Conservation (phyloP, 2,888 invertebrate species). For the Charanyca ferruginea region DNA sequence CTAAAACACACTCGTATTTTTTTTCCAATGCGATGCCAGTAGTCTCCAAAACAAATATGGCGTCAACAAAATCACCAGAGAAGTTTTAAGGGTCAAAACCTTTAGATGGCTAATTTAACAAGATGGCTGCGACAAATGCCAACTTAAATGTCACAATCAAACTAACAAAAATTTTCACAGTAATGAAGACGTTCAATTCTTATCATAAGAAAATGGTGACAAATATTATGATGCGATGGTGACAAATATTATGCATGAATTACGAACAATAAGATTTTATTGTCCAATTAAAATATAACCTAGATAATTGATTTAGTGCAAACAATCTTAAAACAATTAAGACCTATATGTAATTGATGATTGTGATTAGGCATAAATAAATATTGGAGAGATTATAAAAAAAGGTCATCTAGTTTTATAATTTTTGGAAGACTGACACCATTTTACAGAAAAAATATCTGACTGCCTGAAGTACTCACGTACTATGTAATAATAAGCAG, state of each 20-base stretch:
- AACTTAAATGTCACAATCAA: too few species aligned
- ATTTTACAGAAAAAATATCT: neutral
- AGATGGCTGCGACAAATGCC: too few species aligned
- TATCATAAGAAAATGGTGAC: constrained; percentile 32
- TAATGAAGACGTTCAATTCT: constrained; percentile 4
- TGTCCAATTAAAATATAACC: constrained; percentile 19
- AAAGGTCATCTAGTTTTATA: neutral
- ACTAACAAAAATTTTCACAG: too few species aligned
- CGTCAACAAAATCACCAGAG: too few species aligned
- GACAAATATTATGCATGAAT: constrained; percentile 15
- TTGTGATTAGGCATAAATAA: too few species aligned
- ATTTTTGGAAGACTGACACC: neutral
- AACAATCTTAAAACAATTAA: constrained; percentile 5
- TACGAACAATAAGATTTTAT: constrained; percentile 31
- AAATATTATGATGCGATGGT: too few species aligned
- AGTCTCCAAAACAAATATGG: too few species aligned
- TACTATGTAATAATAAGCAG: neutral
- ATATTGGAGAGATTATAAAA: neutral
- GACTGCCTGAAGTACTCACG: too few species aligned
- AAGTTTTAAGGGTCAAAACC: too few species aligned
- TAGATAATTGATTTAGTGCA: constrained; percentile 4
- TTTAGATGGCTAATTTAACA: too few species aligned
- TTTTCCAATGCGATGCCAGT: too few species aligned
- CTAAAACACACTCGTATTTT: too few species aligned
- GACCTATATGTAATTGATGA: neutral